Evolutionary conservation across 1,140 invertebrate genomes (phyloP).

Genomic region (Zeugodacus cucurbitae): DNA sequence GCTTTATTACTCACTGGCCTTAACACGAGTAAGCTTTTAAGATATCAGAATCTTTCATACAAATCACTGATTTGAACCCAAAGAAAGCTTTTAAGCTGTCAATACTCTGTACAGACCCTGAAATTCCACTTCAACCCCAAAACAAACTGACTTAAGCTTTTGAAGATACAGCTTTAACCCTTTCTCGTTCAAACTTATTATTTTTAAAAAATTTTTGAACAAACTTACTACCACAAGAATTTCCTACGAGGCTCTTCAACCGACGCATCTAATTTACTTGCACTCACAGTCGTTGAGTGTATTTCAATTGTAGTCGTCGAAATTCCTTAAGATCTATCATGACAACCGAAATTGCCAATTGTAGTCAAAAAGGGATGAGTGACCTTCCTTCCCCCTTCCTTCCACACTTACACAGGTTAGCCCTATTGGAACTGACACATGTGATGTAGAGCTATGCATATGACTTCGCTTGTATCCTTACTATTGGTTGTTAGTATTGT

Average conservation of each 20-base stretch:
- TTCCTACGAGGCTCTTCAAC: background rate
- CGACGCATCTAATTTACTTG: background rate
- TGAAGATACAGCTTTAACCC: no score
- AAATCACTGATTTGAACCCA: no score
- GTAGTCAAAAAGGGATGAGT: background rate
- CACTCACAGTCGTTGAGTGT: background rate
- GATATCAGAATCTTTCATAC: no score
- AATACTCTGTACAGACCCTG: no score
- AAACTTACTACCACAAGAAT: no score
- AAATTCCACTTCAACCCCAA: no score
- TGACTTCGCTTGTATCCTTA: background rate
- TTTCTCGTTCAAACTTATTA: no score
- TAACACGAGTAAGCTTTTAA: no score
- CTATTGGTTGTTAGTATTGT: background rate
- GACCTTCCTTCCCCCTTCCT: background rate
- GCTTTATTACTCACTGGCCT: no score
- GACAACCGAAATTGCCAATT: background rate
- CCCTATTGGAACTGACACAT: background rate
- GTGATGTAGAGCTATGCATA: background rate
- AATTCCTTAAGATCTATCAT: slow-evolving; percentile 24
- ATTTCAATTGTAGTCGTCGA: background rate
- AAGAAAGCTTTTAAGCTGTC: no score
- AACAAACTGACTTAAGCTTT: no score
- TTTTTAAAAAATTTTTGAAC: no score
- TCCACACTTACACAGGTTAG: background rate